phyloP scores from a whole-genome alignment of 2,797 vertebrate species.

The Dallia pectoralis region DNA sequence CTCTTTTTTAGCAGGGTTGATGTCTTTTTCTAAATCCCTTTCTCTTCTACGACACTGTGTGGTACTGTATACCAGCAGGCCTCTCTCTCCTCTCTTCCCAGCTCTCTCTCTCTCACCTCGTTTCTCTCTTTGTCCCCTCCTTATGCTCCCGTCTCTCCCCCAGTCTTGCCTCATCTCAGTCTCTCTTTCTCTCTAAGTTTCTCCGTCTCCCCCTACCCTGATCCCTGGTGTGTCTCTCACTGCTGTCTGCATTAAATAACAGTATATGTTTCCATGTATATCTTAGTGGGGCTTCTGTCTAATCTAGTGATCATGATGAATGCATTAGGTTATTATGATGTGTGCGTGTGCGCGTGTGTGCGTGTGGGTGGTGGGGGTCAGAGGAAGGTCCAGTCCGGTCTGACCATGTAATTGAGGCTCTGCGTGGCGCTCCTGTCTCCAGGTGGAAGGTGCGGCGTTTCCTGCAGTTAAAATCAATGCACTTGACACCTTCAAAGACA shows the following conservation, averaged over 20 bases:
- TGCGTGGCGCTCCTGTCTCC: conserved; percentile 69
- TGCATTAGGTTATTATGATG: conserved; percentile 18
- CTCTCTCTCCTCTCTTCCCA: conserved; percentile 60
- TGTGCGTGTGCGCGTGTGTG: conserved; percentile 1
- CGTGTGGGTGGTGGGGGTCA: conserved; percentile 36
- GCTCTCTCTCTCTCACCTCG: conserved; percentile 52
- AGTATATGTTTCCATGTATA: background rate
- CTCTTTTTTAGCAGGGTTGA: conserved; percentile 76
- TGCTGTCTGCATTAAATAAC: background rate
- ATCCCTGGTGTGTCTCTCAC: conserved; percentile 5
- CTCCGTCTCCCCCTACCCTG: conserved; percentile 27
- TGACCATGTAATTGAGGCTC: conserved; percentile 74
- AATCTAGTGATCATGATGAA: conserved; percentile 18
- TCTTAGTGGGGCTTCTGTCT: conserved; percentile 15
- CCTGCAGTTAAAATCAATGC: conserved; percentile 89
- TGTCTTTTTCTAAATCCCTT: conserved; percentile 80
- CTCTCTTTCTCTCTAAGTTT: conserved; percentile 43
- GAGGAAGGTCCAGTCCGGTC: conserved; percentile 51
- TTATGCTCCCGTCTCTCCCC: conserved; percentile 31
- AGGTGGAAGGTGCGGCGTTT: conserved; percentile 81
- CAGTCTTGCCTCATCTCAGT: too few species aligned
- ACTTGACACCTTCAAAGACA: conserved; percentile 88
- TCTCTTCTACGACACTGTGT: conserved; percentile 35
- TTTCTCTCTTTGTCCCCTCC: conserved; percentile 2
- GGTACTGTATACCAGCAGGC: conserved; percentile 69